Base-by-base conservation (phyloP, 2,113 vertebrate species). In the Blennius ocellaris region DNA sequence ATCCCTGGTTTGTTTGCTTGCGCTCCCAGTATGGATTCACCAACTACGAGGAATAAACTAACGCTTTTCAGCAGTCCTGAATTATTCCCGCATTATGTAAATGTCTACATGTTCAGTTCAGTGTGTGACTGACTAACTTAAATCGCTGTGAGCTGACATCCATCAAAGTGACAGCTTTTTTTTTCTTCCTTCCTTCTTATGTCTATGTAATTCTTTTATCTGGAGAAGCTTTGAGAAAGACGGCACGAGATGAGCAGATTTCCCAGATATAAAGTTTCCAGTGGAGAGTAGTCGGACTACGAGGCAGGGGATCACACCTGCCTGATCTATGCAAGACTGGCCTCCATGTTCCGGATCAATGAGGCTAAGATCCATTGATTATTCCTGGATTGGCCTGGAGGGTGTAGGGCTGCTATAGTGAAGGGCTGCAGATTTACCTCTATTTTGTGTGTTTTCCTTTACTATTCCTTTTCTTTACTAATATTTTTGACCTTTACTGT, bases 351-450 rank as follows among this genome's bases (percentile, higher is more conserved):
- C 10, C 11, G 62, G 63, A 85, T 87, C 82, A n/a, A 88, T 88
- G 71, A 74, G 5, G 50, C 80, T 79, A 76, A 76, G 56, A 78
- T 82, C 59, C 77, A 88, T 88, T 79, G 89, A 92, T 90, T 84
- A 77, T 45, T 76, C 87, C 76, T 80, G 64, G 78, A 78, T 30
- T 80, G 36, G 58, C 77, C 77, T 14, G 43, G 66, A 59, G 76
- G 49, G 61, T 76, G 58, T 52, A 16, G 61, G 77, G 36, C 45
- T 73, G 5, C 2, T 30, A 15, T 40, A 51, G 60, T 38, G 51
- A 73, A 30, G 48, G 53, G 52, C 44, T 64, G 71, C 57, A 49
- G 43, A 61, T 78, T 57, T 60, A 54, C 51, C 43, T 30, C 21
- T 30, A 30, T 30, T 30, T 30, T 30, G 21, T n/a, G n/a, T n/a